phyloP scores from a whole-genome alignment of 64 coral and sea anemone species.

The Acropora yongei region DNA sequence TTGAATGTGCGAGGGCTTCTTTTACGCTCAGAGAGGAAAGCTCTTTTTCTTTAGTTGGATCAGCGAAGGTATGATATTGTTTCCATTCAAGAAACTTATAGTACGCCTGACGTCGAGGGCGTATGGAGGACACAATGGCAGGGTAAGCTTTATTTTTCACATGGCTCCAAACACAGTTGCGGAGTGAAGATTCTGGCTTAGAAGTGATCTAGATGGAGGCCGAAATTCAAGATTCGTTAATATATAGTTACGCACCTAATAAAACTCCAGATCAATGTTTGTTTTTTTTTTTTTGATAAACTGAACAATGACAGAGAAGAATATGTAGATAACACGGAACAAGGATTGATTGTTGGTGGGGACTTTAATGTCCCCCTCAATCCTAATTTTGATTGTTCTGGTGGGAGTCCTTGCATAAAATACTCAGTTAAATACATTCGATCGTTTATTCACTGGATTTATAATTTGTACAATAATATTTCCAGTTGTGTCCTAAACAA shows the following conservation, averaged over 20 bases:
- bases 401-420: no score
- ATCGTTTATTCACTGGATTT: no score
- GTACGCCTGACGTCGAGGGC: slow-evolving; percentile 2
- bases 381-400: no score
- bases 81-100: slow-evolving; percentile 36
- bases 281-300: background rate
- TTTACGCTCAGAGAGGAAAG: slow-evolving; percentile 6
- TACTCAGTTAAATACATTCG: no score
- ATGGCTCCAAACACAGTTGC: background rate
- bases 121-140: slow-evolving; percentile 10
- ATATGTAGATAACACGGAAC: no score
- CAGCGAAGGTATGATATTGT: slow-evolving; percentile 18
- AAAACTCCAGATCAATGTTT: background rate
- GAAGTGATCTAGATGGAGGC: background rate
- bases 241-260: background rate
- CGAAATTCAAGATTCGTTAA: slow-evolving; percentile 32
- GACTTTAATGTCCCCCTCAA: no score
- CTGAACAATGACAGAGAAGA: background rate
- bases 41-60: slow-evolving; percentile 9
- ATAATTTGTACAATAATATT: no score
- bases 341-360: no score
- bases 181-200: background rate
- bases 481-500: no score
- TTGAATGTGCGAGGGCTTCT: slow-evolving; percentile 11
- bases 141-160: background rate